Base-by-base conservation (phyloP, 1,140 invertebrate genomes). In the Drosophila mojavensis region DNA sequence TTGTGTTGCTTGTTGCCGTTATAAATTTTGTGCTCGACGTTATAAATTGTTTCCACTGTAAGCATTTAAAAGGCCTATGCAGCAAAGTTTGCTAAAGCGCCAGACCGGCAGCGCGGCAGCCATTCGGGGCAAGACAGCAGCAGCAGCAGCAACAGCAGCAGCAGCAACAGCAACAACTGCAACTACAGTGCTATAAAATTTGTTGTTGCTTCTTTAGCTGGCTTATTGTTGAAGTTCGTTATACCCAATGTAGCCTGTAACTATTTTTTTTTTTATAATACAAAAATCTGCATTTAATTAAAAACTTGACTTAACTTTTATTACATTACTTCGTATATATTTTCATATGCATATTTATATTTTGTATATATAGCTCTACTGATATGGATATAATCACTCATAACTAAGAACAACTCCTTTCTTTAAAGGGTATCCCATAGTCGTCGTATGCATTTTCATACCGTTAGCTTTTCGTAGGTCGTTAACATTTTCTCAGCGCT, bases 401-500 rank as follows among this genome's bases (percentile, higher is more conserved):
- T 33, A 17, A 7, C 26, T 13, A 39, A 26, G n/a, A 4, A 5
- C 1, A 4, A 50, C 5, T 13, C 1, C 9, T 2, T 13, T 26
- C 1, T 50, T 50, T 48, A 36, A 20, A 60, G 58, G 15, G 58
- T 48, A 48, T 60, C 15, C 15, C 26, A 20, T 15, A 28, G 28
- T 48, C 47, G 47, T 20, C 6, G 30, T 3, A 3, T 39, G 2
- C 17, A 15, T 11, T 28, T 53, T 17, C 13, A 13, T 9, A 11
- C 10, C 11, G n/a, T 50, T 7, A 54, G 17, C 28, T 77, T 68
- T 56, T 58, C 64, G 65, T 65, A 78, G 77, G 77, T 79, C 77
- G 77, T 79, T 79, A 75, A 63, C 77, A 67, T 77, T 67, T 61
- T 56, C 66, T 63, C 61, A 69, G 56, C 28, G 48, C 36, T 70